Conservation (phyloP, 2,797 vertebrate species). For the Scolopax rusticola region DNA sequence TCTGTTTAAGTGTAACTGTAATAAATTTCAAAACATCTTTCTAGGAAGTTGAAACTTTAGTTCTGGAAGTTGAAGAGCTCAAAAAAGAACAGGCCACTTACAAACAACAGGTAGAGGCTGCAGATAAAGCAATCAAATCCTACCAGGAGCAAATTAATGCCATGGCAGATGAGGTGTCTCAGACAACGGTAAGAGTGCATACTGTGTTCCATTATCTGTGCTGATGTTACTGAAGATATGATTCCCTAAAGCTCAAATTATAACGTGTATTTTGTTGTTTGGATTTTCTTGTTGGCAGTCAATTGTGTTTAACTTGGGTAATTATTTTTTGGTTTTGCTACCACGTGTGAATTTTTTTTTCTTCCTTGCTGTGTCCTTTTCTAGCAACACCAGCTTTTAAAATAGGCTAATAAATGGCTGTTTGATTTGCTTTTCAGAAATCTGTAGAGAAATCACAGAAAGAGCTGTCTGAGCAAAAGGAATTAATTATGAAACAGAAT, state of each 20-base stretch:
- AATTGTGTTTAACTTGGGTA: background rate
- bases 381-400: background rate
- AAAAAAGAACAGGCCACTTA: constrained; percentile 86
- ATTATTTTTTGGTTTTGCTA: background rate
- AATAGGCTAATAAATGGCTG: background rate
- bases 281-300: background rate
- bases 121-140: constrained; percentile 85
- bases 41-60: constrained; percentile 89
- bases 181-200: constrained; percentile 84
- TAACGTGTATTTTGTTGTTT: background rate
- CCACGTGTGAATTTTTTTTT: background rate
- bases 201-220: background rate
- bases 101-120: constrained; percentile 87
- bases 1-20: background rate
- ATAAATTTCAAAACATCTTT: background rate
- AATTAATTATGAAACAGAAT: constrained; percentile 85
- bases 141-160: constrained; percentile 85
- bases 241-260: background rate
- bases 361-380: background rate
- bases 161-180: constrained; percentile 83
- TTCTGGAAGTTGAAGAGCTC: constrained; percentile 90
- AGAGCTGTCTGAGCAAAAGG: constrained; percentile 88
- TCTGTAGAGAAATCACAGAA: constrained; percentile 87
- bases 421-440: constrained; percentile 78
- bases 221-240: background rate